A percentile compares a stretch with the other conserved stretches of the same genome.
These are phyloP conservation scores for Ochlodes sylvanus DNA, from an alignment of 2,888 invertebrate genomes.

Conservation along the genomic window DNA sequence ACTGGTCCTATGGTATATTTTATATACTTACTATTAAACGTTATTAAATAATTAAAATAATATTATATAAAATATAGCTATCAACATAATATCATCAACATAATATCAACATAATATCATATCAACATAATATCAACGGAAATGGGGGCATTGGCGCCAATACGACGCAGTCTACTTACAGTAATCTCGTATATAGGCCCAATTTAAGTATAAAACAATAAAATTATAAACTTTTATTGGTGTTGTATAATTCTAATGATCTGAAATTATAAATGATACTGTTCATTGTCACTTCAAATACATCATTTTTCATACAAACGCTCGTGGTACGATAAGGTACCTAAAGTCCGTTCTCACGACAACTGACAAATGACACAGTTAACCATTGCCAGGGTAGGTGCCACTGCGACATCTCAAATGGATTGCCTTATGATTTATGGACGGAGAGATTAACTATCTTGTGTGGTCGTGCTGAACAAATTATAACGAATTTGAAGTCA, in stretches of 20 bases:
- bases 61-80: no score
- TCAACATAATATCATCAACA: no score
- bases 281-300: slow-evolving; percentile 23
- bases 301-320: slow-evolving; percentile 32
- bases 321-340: slow-evolving; percentile 30
- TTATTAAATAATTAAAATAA: no score
- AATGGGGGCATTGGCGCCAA: no score
- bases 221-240: no score
- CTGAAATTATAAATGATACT: slow-evolving; percentile 22
- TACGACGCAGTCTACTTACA: no score
- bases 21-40: no score
- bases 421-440: slow-evolving; percentile 49
- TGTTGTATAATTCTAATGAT: slow-evolving; percentile 5
- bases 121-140: no score
- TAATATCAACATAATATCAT: no score
- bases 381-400: slow-evolving; percentile 40
- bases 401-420: slow-evolving; percentile 44
- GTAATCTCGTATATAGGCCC: no score
- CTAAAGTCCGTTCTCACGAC: slow-evolving; percentile 33
- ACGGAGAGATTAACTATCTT: slow-evolving; percentile 40
- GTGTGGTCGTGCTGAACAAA: slow-evolving; percentile 33
- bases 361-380: slow-evolving; percentile 46
- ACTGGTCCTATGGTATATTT: no score
- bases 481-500: slow-evolving; percentile 14
- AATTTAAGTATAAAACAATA: no score